Evolutionary conservation across 2,888 invertebrate genomes (phyloP), one percentile per base, ranked within the genome.

Genomic region (Sinelater perroti): DNA sequence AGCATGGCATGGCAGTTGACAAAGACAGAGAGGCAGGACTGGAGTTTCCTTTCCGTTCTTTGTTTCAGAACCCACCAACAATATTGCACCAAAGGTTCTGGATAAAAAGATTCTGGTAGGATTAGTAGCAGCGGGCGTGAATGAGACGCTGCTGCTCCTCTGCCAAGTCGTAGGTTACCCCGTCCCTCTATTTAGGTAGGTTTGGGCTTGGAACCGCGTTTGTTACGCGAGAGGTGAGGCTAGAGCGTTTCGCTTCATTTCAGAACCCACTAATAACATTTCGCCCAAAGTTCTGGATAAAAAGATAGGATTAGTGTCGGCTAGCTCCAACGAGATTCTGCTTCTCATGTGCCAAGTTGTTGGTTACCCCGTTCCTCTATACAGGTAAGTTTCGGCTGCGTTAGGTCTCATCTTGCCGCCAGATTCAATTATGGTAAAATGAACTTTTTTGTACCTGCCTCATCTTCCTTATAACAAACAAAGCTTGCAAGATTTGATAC

Each of bases 101-200:
- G 80, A 80, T 50, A 80, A 80, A 71, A 81, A 79, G 70, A 76
- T 79, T 65, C 79, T 79, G 58, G 79, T 78, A 67, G 80, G 80
- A 59, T 78, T 84, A 70, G 77, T 85, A 67, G 75, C 79, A 68
- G 77, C 76, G 47, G 72, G 71, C 44, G 60, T 69, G 89, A 75
- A 83, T 85, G 66, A 79, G 67, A 79, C 82, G 65, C 82, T 84
- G 60, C 85, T 85, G 68, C 78, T 89, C 75, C 83, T 85, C 66
- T 89, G 89, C 77, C 85, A 86, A 74, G 83, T 87, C 64, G 85
- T 86, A 71, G 87, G 86, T 70, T 88, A 81, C 75, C 89, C 89
- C 62, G 83, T 84, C 62, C 89, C 89, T 58, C 70, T 83, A 63
- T 87, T 84, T 83, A 88, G 88, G 89, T 89, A 85, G 81, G 45